Conservation (phyloP, 2,888 invertebrate species). For the Synergus umbraculus region DNA sequence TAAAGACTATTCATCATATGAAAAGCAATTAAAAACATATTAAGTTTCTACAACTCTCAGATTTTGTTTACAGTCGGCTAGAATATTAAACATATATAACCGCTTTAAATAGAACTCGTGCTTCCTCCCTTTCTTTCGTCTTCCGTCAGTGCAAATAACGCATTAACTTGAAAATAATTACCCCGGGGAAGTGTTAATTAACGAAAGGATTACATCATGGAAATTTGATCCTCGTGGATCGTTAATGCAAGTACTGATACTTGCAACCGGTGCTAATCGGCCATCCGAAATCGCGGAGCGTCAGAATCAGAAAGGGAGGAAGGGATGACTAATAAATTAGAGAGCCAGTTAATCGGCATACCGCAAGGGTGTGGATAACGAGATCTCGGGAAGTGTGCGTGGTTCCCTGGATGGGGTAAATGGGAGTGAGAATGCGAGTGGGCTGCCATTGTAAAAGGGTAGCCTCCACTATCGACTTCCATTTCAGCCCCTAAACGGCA, state of each 20-base stretch:
- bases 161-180: neutral
- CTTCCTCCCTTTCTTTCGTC: neutral
- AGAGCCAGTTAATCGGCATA: constrained; percentile 63
- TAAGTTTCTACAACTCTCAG: neutral
- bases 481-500: constrained; percentile 72
- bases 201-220: neutral
- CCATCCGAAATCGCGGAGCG: neutral
- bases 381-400: constrained; percentile 72
- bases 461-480: constrained; percentile 69
- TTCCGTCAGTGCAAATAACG: neutral
- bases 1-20: no score
- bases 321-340: constrained; percentile 11
- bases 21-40: no score
- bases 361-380: constrained; percentile 72
- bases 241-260: constrained; percentile 4
- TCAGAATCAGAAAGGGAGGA: constrained; percentile 7
- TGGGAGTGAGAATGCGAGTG: constrained; percentile 69
- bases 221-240: constrained; percentile 5
- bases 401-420: constrained; percentile 69
- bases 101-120: neutral
- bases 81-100: neutral
- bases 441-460: constrained; percentile 69
- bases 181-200: neutral
- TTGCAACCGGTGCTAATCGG: neutral
- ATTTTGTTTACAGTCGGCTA: neutral